These are phyloP conservation scores for Mystacornis crossleyi DNA, from an alignment of 2,113 vertebrate species.

Conservation along the genomic window DNA sequence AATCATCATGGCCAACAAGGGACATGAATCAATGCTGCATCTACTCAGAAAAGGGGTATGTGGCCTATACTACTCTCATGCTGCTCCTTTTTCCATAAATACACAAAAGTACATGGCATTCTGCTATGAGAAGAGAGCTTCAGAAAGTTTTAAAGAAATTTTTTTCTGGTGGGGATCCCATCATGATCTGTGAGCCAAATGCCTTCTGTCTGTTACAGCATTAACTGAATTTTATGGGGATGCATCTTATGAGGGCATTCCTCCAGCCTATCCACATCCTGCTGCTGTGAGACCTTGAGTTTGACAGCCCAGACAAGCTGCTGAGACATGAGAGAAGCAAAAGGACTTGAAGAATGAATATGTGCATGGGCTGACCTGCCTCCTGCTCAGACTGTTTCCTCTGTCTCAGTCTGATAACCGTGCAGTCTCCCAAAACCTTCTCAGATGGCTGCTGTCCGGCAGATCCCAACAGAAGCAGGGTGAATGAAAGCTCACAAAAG, in stretches of 20 bases:
- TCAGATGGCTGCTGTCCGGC: conserved; percentile 29
- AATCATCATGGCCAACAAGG: neutral
- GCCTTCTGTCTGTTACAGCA: neutral
- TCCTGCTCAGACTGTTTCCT: conserved; percentile 27
- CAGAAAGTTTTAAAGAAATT: neutral
- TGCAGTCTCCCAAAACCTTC: neutral
- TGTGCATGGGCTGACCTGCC: neutral
- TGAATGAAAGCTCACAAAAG: conserved; percentile 8
- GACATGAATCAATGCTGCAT: neutral
- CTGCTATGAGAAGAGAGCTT: neutral
- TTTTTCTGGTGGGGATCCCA: neutral
- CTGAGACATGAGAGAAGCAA: neutral
- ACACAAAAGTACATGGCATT: neutral
- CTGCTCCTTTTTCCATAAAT: neutral
- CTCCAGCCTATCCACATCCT: neutral
- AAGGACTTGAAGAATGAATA: neutral
- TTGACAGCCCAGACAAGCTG: neutral
- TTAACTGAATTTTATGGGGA: neutral
- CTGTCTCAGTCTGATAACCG: conserved; percentile 47
- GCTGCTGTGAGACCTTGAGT: neutral
- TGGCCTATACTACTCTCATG: neutral
- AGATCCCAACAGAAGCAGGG: conserved; percentile 26
- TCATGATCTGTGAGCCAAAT: neutral
- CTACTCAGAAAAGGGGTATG: neutral
- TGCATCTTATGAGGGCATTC: neutral